Base-by-base conservation (phyloP, 1,140 invertebrate species). In the Drosophila ironensis region DNA sequence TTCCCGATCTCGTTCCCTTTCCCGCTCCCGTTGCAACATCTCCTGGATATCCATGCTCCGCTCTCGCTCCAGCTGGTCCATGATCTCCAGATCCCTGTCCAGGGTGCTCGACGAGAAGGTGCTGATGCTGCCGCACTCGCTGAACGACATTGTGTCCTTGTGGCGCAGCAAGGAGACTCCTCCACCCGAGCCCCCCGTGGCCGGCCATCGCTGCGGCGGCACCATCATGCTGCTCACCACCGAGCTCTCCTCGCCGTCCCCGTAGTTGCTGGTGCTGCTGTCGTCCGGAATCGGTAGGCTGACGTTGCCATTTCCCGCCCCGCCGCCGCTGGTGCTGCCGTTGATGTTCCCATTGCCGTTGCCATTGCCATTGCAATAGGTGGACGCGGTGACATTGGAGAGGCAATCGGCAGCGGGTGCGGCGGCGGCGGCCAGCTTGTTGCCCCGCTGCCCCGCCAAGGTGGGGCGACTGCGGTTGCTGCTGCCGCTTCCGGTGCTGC, bases 11-110 rank as follows among this genome's bases (percentile, higher is more conserved):
- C 89, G 82, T 24, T 90, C 89, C 14, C 81, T 28, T 12, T 33
- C 30, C 30, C 84, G 63, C 8, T 90, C 89, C 0, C 78, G 70
- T 11, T 82, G 77, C 17, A 90, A 54, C 77, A 90, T 88, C 14
- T 90, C 89, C 44, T 86, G 80, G 11, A 90, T 82, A 27, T 90
- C 89, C 78, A 90, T 88, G 68, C 88, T 90, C 19, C 89, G 72
- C 48, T 90, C 88, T 7, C 89, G 82, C 27, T 90, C 89, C 14
- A 90, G 46, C 48, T 88, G 52, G 51, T 90, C 89, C 14, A 90
- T 90, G 0, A 90, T 90, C 57, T 90, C 89, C 45, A 90, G 12
- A 30, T 90, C 89, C 0, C 89, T 73, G 2, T 88, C 89, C 42
- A 90, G 11, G 3, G 89, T 90, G 61, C 89, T 89, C 0, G 82